These are phyloP conservation scores for Ataeniobius toweri DNA, from an alignment of 2,797 vertebrate genomes.

Conservation along the genomic window DNA sequence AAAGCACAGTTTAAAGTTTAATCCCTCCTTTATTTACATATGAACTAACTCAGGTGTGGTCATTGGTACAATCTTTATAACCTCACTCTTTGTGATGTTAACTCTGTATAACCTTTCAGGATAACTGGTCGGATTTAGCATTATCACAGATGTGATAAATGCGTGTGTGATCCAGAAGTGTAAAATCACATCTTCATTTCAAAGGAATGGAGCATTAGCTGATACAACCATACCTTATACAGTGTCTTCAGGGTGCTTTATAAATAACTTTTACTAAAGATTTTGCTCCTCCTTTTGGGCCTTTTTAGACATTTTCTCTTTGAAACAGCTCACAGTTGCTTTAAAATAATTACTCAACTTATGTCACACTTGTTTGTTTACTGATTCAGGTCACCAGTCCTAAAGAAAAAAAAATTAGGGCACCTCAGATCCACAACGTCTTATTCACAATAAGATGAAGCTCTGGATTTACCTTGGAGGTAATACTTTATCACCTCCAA, in stretches of 20 bases:
- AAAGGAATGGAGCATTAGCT: neutral
- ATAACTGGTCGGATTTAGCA: neutral
- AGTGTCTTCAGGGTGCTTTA: neutral
- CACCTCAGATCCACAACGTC: neutral
- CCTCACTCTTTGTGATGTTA: neutral
- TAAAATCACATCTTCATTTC: neutral
- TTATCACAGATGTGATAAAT: neutral
- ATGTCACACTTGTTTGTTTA: neutral
- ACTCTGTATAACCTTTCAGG: neutral
- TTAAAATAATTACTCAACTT: neutral
- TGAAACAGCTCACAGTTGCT: constrained; percentile 1
- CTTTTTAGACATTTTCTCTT: neutral
- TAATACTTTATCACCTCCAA: neutral
- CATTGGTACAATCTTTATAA: constrained; percentile 2
- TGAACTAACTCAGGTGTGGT: constrained; percentile 1
- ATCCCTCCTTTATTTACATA: neutral
- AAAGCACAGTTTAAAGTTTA: neutral
- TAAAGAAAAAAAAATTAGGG: neutral
- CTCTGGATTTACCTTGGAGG: constrained; percentile 1
- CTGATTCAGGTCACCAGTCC: neutral
- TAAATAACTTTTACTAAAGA: neutral
- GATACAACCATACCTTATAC: neutral
- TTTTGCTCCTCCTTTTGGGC: neutral
- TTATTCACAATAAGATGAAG: neutral
- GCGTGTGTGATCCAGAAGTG: too few relatives aligned